phyloP scores from a whole-genome alignment of 2,888 invertebrate genomes.

The Linhomoeus sp. region DNA sequence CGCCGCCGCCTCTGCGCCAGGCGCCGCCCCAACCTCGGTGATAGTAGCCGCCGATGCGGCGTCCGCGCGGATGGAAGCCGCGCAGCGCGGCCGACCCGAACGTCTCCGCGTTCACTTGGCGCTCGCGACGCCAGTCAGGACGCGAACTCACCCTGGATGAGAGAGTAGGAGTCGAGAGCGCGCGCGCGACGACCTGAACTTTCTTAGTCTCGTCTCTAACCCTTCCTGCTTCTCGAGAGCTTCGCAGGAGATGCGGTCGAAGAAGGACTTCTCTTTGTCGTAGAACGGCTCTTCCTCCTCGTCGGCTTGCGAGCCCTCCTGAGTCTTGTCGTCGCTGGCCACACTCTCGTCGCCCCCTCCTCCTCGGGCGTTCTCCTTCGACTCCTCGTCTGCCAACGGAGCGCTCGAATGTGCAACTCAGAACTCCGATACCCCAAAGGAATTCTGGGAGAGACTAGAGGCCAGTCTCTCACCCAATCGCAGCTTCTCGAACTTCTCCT shows the following conservation, averaged over 20 bases:
- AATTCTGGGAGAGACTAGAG: too few relatives aligned
- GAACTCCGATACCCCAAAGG: too few relatives aligned
- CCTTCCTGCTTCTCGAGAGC: conserved; percentile 36
- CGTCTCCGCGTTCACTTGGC: conserved; percentile 24
- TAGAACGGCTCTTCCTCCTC: conserved; percentile 43
- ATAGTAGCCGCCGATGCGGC: conserved; percentile 5
- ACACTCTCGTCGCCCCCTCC: neutral
- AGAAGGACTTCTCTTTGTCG: conserved; percentile 91
- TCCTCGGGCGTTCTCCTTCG: neutral
- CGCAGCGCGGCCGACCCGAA: conserved; percentile 23
- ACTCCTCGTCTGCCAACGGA: too few relatives aligned
- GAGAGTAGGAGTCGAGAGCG: neutral
- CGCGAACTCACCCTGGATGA: conserved; percentile 15
- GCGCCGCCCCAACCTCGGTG: too few relatives aligned
- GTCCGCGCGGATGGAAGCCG: conserved; percentile 14
- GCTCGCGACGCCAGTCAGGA: conserved; percentile 24
- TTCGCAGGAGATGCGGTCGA: conserved; percentile 96
- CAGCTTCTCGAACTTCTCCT: conserved; percentile 41
- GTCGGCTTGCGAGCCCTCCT: neutral
- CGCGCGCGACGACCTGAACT: too few relatives aligned
- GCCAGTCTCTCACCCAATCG: neutral
- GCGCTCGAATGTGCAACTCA: too few relatives aligned
- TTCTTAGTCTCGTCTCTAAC: too few relatives aligned
- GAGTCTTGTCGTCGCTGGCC: neutral
- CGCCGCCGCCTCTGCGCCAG: neutral